These are phyloP conservation scores for Euschistus heros DNA, from an alignment of 1,140 invertebrate genomes.

Conservation along the genomic window DNA sequence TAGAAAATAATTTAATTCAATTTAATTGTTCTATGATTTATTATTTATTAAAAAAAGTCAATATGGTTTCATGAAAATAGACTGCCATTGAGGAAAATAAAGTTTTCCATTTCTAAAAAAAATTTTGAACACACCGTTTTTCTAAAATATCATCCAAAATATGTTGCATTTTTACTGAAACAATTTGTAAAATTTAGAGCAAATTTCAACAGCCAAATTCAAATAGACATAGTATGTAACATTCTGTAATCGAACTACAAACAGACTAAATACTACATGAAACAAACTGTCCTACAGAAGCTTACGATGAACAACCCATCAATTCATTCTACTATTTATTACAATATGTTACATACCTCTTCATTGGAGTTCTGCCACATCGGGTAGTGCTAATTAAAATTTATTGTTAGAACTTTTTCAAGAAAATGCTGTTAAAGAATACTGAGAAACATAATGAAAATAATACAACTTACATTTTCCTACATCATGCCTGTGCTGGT, in stretches of 20 bases:
- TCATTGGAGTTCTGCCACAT: slow-evolving; percentile 8
- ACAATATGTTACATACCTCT: slow-evolving; percentile 16
- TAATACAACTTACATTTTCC: slow-evolving; percentile 7
- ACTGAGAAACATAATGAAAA: not conserved
- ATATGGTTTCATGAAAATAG: no score
- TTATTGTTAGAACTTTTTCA: not conserved
- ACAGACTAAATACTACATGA: not conserved
- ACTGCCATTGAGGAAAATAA: no score
- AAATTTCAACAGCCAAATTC: not conserved
- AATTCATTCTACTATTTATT: not conserved
- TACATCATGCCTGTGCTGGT: slow-evolving; percentile 10
- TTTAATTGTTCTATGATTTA: no score
- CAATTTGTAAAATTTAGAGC: not conserved
- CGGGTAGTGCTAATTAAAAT: slow-evolving; percentile 10
- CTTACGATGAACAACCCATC: not conserved
- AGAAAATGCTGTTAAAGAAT: not conserved
- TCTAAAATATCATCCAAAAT: no score
- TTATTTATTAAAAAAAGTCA: no score
- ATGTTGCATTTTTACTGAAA: not conserved
- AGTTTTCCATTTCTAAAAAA: no score
- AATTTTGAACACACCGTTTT: no score
- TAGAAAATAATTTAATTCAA: no score
- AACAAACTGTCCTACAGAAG: not conserved
- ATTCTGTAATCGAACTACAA: slow-evolving; percentile 2
- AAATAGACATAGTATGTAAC: slow-evolving; percentile 1